A percentile compares a stretch with the other conserved stretches of the same genome.
phyloP scores from a whole-genome alignment of 2,888 invertebrate genomes.

The Acleris cristana region DNA sequence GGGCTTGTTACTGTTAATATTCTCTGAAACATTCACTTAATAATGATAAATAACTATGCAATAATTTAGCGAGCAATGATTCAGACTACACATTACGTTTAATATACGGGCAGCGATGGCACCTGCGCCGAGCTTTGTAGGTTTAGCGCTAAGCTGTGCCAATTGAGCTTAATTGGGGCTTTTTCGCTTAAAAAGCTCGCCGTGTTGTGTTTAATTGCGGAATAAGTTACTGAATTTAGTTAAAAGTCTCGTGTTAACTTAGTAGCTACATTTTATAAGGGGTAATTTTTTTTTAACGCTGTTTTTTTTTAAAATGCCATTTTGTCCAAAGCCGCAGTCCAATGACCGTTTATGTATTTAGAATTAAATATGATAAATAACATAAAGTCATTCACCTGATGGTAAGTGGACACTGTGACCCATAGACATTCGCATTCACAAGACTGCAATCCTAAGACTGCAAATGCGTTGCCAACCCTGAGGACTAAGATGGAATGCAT shows the following conservation, averaged over 20 bases:
- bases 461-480: too few relatives aligned
- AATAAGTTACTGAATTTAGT: constrained; percentile 10
- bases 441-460: too few relatives aligned
- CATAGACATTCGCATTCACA: too few relatives aligned
- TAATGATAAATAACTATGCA: constrained; percentile 32
- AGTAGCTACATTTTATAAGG: too few relatives aligned
- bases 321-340: too few relatives aligned
- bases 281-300: too few relatives aligned
- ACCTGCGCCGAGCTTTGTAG: constrained; percentile 27
- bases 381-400: too few relatives aligned
- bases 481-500: too few relatives aligned
- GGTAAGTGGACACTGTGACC: too few relatives aligned
- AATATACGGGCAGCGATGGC: constrained; percentile 19
- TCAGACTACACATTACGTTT: constrained; percentile 23
- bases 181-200: constrained; percentile 27
- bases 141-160: constrained; percentile 32
- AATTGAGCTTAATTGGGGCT: constrained; percentile 36
- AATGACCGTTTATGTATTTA: too few relatives aligned
- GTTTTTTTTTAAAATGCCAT: too few relatives aligned
- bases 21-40: constrained; percentile 3
- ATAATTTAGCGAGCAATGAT: constrained; percentile 23
- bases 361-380: too few relatives aligned
- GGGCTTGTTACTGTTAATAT: neutral
- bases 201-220: constrained; percentile 19
- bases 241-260: neutral